Evolutionary conservation across 2,888 invertebrate species (phyloP).

Genomic region (Caenorhabditis doughertyi): DNA sequence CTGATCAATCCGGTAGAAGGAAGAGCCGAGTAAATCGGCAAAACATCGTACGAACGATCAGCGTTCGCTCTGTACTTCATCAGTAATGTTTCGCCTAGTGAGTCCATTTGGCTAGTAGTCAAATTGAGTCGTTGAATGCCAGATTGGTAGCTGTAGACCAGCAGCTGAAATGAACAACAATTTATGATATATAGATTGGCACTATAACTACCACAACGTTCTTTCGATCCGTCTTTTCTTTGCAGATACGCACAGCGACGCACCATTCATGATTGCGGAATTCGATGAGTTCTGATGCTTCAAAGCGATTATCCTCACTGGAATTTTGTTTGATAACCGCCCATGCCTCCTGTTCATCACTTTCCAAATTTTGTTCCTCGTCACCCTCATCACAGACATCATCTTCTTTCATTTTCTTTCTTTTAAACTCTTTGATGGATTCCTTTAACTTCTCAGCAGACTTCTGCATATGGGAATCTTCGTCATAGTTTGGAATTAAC

Average conservation of each 20-base stretch:
- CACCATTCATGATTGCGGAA: constrained; percentile 23
- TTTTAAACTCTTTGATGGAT: background rate
- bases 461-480: background rate
- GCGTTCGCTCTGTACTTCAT: constrained; percentile 25
- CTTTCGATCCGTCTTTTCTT: constrained; percentile 12
- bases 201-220: background rate
- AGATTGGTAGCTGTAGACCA: constrained; percentile 46
- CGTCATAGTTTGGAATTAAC: constrained; percentile 9
- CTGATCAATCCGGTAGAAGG: constrained; percentile 44
- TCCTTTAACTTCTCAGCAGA: background rate
- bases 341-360: background rate
- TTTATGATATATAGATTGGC: background rate
- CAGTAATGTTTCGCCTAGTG: constrained; percentile 13
- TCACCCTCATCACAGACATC: background rate
- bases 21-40: constrained; percentile 34
- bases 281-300: constrained; percentile 35
- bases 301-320: constrained; percentile 44
- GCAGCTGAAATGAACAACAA: constrained; percentile 19
- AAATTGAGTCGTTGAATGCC: constrained; percentile 34
- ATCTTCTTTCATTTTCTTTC: background rate
- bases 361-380: too few species aligned
- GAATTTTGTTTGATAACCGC: background rate
- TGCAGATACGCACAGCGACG: constrained; percentile 15
- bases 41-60: background rate
- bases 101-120: background rate